These are phyloP conservation scores for Luehdorfia chinensis DNA, from an alignment of 1,140 invertebrate genomes.

Conservation along the genomic window DNA sequence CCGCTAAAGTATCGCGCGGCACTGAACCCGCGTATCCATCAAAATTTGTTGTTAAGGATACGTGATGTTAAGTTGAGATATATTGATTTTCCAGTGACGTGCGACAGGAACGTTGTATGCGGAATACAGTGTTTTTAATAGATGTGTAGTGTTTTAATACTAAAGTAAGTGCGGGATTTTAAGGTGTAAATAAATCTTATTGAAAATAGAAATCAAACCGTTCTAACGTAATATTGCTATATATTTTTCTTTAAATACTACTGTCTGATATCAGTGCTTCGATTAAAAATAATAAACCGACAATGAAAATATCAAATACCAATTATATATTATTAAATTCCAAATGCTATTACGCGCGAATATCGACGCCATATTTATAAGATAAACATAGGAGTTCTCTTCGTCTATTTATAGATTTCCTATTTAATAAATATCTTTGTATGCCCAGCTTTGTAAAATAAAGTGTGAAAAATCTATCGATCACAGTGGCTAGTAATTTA, in stretches of 20 bases:
- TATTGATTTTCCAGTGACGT: conserved; percentile 69
- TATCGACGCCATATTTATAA: conserved; percentile 16
- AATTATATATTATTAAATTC: conserved; percentile 7
- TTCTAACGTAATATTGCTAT: conserved; percentile 12
- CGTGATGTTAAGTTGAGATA: conserved; percentile 40
- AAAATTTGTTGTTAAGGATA: conserved; percentile 23
- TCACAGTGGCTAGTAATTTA: too few relatives aligned
- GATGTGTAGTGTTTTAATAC: conserved; percentile 48
- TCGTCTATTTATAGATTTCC: neutral
- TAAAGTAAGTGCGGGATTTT: conserved; percentile 40
- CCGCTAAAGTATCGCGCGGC: neutral
- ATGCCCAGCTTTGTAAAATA: too few relatives aligned
- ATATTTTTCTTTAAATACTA: conserved; percentile 13
- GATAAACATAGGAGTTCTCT: conserved; percentile 3
- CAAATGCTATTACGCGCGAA: neutral
- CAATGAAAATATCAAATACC: neutral
- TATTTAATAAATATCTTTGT: neutral
- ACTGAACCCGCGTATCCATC: neutral
- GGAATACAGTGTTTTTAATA: conserved; percentile 59
- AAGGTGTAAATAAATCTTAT: conserved; percentile 5
- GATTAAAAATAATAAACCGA: conserved; percentile 15
- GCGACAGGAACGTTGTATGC: conserved; percentile 42
- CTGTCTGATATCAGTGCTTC: conserved; percentile 26
- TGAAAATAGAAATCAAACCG: neutral
- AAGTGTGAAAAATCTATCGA: too few relatives aligned